Conservation (phyloP, 30 jellyfish, hydroid and myxozoan species). For the Pelagia noctiluca region DNA sequence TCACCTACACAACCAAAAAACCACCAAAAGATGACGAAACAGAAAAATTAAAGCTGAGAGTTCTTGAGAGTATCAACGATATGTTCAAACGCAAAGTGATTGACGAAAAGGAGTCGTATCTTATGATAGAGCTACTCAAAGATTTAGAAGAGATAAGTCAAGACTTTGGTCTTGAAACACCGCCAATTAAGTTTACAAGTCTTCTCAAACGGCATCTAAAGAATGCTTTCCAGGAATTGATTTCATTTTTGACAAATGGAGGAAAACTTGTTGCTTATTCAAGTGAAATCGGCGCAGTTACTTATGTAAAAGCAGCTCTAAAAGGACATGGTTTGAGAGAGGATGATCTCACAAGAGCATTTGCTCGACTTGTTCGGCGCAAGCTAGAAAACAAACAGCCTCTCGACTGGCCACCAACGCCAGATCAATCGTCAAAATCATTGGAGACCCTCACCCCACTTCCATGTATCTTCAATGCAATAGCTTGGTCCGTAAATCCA, state of each 20-base stretch:
- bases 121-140: conserved; percentile 56
- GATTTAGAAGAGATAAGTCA: conserved; percentile 42
- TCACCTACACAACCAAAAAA: conserved; percentile 40
- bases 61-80: conserved; percentile 30
- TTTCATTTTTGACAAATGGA: conserved; percentile 23
- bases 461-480: conserved; percentile 55
- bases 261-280: conserved; percentile 27
- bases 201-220: conserved; percentile 20
- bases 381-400: conserved; percentile 50
- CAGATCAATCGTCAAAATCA: conserved; percentile 38
- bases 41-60: conserved; percentile 38
- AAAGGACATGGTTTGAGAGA: conserved; percentile 44
- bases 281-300: conserved; percentile 18
- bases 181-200: conserved; percentile 45
- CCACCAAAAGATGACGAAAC: conserved; percentile 37
- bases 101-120: conserved; percentile 37
- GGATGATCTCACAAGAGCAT: conserved; percentile 31
- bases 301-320: conserved; percentile 24
- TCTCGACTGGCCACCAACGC: conserved; percentile 45
- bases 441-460: conserved; percentile 60
- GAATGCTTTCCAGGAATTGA: conserved; percentile 9
- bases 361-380: conserved; percentile 58
- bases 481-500: conserved; percentile 51
- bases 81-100: conserved; percentile 45
- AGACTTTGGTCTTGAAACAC: conserved; percentile 47